Evolutionary conservation across 2,888 invertebrate species (phyloP).

Genomic region (Ceraclea dissimilis): DNA sequence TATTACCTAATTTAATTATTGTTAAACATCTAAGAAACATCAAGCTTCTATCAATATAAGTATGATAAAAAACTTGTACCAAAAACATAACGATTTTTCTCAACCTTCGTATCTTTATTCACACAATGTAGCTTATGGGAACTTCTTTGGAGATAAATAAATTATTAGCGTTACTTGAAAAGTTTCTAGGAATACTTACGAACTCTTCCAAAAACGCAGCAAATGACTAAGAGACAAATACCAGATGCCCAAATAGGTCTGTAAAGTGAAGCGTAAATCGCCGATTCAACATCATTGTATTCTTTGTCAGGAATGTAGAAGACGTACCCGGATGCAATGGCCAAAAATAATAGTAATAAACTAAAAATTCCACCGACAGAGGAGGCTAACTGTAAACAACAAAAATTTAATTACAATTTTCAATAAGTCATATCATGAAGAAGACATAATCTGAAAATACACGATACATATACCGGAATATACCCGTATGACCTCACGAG

Average conservation of each 20-base stretch:
- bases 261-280: constrained; percentile 49
- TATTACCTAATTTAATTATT: background rate
- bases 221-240: constrained; percentile 41
- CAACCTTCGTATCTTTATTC: too few relatives aligned
- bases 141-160: too few relatives aligned
- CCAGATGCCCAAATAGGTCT: constrained; percentile 49
- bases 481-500: too few relatives aligned
- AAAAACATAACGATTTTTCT: too few relatives aligned
- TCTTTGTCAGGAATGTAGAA: constrained; percentile 44
- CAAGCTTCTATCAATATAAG: too few relatives aligned
- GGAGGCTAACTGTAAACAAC: constrained; percentile 42
- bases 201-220: constrained; percentile 46
- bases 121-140: too few relatives aligned
- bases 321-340: constrained; percentile 41
- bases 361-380: constrained; percentile 37
- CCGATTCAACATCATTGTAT: constrained; percentile 47
- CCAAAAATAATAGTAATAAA: constrained; percentile 40
- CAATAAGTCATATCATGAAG: background rate
- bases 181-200: too few relatives aligned
- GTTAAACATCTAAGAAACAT: too few relatives aligned
- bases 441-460: too few relatives aligned
- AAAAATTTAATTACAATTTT: background rate
- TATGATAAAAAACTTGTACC: too few relatives aligned
- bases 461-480: too few relatives aligned
- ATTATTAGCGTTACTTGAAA: too few relatives aligned